Evolutionary conservation across 1,140 invertebrate species (phyloP), one percentile per base, ranked within the genome.

Genomic region (Bicyclus anynana): DNA sequence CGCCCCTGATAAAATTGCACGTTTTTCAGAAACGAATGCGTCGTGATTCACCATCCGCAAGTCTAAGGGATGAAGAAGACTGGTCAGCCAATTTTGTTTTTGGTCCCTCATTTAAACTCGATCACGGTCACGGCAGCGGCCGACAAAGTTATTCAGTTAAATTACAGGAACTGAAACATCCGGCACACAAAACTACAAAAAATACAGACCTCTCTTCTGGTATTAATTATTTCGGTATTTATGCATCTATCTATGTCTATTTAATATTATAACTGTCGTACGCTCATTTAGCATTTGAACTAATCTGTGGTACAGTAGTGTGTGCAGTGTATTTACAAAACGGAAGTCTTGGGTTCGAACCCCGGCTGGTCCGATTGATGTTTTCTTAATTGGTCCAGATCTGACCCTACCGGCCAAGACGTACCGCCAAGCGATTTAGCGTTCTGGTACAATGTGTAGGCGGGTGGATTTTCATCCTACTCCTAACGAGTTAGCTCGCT

Each of bases 241-340:
- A 21, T 12, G 1, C 26, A 6, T 44, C 14, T 2, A 16, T 9
- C 20, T 47, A 63, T 26, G 23, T 62, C 16, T 63, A 68, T 9
- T 66, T 63, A 53, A 65, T 59, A 18, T 73, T 69, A 56, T 61
- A 69, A 38, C 67, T 73, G 35, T 78, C 71, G 13, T 79, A n/a
- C n/a, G n/a, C n/a, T n/a, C n/a, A n/a, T n/a, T n/a, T n/a, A n/a
- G n/a, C n/a, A n/a, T n/a, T n/a, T n/a, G n/a, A n/a, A n/a, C n/a
- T n/a, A n/a, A n/a, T n/a, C n/a, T n/a, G n/a, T n/a, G n/a, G n/a
- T n/a, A n/a, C n/a, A n/a, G n/a, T n/a, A n/a, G n/a, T n/a, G n/a
- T n/a, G n/a, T n/a, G n/a, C n/a, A n/a, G n/a, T n/a, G n/a, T n/a
- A n/a, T n/a, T n/a, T n/a, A n/a, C n/a, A n/a, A n/a, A n/a, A n/a